These are phyloP conservation scores for Poecile atricapillus DNA, from an alignment of 2,113 vertebrate species.

Conservation along the genomic window DNA sequence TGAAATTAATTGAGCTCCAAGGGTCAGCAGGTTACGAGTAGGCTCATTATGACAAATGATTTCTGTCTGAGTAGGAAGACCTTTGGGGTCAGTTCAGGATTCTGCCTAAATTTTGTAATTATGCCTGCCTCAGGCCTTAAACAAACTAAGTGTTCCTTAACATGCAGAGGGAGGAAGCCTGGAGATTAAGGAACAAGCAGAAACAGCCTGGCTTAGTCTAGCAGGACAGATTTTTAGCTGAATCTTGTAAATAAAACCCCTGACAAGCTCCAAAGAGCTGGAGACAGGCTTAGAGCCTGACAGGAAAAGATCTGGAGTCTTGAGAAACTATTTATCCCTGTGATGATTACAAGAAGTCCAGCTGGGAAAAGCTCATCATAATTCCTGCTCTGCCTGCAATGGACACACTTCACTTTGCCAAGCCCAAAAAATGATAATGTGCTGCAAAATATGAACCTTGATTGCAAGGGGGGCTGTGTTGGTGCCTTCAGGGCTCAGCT, in stretches of 20 bases:
- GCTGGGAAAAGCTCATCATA: constrained; percentile 42
- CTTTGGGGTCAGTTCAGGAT: constrained; percentile 67
- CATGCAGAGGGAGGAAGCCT: constrained; percentile 37
- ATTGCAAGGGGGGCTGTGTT: background rate
- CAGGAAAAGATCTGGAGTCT: background rate
- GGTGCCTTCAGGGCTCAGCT: background rate
- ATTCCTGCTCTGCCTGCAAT: background rate
- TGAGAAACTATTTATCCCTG: constrained; percentile 21
- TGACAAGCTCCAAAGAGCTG: constrained; percentile 14
- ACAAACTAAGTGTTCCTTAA: constrained; percentile 58
- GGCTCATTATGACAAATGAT: constrained; percentile 74
- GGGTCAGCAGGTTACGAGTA: constrained; percentile 62
- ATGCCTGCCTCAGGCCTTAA: constrained; percentile 61
- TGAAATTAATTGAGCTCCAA: constrained; percentile 71
- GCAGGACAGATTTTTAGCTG: constrained; percentile 28
- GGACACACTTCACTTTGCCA: background rate
- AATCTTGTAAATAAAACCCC: constrained; percentile 22
- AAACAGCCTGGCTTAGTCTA: constrained; percentile 2
- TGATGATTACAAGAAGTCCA: constrained; percentile 25
- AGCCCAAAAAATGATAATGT: background rate
- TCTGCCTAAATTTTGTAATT: constrained; percentile 70
- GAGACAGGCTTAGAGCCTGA: constrained; percentile 17
- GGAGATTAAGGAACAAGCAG: constrained; percentile 8
- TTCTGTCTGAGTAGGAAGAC: constrained; percentile 70
- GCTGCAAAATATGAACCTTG: background rate